phyloP scores from a whole-genome alignment of 1,140 invertebrate species.

The Trialeurodes vaporariorum region DNA sequence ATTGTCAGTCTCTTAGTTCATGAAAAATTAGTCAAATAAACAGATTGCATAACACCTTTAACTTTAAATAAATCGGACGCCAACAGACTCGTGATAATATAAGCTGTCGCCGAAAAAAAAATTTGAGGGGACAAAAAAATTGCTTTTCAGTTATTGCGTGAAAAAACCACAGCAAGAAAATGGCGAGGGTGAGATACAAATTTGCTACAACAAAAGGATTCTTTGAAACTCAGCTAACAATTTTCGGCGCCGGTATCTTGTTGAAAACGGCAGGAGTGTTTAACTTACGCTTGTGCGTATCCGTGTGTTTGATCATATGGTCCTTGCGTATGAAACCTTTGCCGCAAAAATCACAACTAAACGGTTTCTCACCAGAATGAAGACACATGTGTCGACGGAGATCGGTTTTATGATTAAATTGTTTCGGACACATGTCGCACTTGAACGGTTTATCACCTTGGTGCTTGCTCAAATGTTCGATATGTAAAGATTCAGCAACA shows the following conservation, averaged over 20 bases:
- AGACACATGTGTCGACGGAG: constrained; percentile 75
- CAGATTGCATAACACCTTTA: too few relatives aligned
- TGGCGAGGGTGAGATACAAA: neutral
- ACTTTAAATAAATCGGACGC: too few relatives aligned
- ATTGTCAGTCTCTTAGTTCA: too few relatives aligned
- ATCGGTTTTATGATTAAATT: constrained; percentile 86
- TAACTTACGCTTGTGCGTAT: constrained; percentile 54
- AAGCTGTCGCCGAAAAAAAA: too few relatives aligned
- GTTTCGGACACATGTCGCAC: constrained; percentile 76
- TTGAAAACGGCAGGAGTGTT: neutral
- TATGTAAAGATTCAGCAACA: constrained; percentile 47
- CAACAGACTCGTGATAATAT: too few relatives aligned
- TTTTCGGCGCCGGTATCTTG: neutral
- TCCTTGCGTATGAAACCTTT: constrained; percentile 87
- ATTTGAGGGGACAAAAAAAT: too few relatives aligned
- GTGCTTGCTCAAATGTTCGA: constrained; percentile 62
- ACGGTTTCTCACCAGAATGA: constrained; percentile 60
- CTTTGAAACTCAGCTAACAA: neutral
- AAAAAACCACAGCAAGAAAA: neutral
- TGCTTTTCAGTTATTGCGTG: neutral
- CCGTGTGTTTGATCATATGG: constrained; percentile 85
- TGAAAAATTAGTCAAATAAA: too few relatives aligned
- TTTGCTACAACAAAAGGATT: neutral
- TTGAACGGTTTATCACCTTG: constrained; percentile 76
- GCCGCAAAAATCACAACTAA: constrained; percentile 61